Conservation (phyloP, 2,888 invertebrate genomes). For the Sipha maydis region DNA sequence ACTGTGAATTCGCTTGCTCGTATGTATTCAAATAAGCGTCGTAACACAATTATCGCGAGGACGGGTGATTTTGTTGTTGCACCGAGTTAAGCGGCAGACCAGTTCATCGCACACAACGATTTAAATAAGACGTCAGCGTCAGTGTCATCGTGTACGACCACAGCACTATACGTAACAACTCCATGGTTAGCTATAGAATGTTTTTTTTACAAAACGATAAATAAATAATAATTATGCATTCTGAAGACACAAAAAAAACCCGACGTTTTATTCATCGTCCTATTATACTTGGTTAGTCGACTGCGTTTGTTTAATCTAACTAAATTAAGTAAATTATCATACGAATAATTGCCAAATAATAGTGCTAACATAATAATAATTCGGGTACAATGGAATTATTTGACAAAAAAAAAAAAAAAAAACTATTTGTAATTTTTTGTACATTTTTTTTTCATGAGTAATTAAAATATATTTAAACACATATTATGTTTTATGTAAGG, state of each 20-base stretch:
- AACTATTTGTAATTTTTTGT: background rate
- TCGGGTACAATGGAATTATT: background rate
- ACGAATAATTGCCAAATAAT: background rate
- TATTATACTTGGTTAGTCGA: background rate
- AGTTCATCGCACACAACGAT: background rate
- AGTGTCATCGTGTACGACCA: background rate
- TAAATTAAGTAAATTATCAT: background rate
- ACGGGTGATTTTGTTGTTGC: background rate
- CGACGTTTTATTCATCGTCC: background rate
- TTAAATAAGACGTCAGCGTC: slow-evolving; percentile 34
- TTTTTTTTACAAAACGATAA: background rate
- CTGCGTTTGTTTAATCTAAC: background rate
- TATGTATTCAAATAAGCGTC: slow-evolving; percentile 26
- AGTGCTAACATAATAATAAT: background rate
- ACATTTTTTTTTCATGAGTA: background rate
- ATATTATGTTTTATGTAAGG: background rate
- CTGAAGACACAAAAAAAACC: background rate
- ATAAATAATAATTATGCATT: background rate
- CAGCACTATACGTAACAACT: background rate
- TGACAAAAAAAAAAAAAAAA: background rate
- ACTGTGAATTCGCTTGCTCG: background rate
- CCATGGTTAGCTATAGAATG: background rate
- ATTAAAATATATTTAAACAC: background rate
- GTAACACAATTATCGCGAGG: background rate
- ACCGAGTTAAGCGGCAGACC: slow-evolving; percentile 14